Conservation (phyloP, 2,888 invertebrate species). For the Emmelina monodactyla region DNA sequence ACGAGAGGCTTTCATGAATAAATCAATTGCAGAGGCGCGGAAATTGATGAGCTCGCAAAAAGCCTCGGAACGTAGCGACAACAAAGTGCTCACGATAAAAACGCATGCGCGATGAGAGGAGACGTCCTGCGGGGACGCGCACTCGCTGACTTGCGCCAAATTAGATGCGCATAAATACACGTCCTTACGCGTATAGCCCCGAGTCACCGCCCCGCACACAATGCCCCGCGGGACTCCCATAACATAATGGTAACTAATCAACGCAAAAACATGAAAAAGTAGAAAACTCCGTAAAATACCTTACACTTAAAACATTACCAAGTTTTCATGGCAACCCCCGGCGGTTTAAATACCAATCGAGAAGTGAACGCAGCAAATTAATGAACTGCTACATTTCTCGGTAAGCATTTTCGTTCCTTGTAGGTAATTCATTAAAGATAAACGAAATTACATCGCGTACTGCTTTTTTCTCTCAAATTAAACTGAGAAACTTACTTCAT, state of each 20-base stretch:
- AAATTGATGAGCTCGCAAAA: constrained; percentile 62
- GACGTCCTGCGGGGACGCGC: constrained; percentile 21
- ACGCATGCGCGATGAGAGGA: constrained; percentile 29
- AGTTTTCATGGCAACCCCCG: not conserved
- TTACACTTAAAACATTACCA: not conserved
- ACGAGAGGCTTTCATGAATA: constrained; percentile 59
- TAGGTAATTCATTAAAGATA: not conserved
- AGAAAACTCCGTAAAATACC: not conserved
- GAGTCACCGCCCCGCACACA: no score
- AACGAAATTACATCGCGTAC: no score
- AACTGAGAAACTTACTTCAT: no score
- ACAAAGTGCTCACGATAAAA: constrained; percentile 60
- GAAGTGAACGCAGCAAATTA: not conserved
- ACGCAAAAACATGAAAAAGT: not conserved
- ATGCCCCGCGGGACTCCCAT: not conserved
- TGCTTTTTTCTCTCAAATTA: no score
- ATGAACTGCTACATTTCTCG: not conserved
- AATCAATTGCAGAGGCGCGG: constrained; percentile 61
- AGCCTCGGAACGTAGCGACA: constrained; percentile 48
- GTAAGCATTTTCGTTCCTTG: not conserved
- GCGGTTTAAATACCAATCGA: constrained; percentile 1
- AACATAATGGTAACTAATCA: constrained; percentile 1
- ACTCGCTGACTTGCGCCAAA: constrained; percentile 35
- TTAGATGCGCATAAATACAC: constrained; percentile 59
- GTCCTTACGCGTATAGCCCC: not conserved